Evolutionary conservation across 2,888 invertebrate species (phyloP).

Genomic region (Diarsia mendica): DNA sequence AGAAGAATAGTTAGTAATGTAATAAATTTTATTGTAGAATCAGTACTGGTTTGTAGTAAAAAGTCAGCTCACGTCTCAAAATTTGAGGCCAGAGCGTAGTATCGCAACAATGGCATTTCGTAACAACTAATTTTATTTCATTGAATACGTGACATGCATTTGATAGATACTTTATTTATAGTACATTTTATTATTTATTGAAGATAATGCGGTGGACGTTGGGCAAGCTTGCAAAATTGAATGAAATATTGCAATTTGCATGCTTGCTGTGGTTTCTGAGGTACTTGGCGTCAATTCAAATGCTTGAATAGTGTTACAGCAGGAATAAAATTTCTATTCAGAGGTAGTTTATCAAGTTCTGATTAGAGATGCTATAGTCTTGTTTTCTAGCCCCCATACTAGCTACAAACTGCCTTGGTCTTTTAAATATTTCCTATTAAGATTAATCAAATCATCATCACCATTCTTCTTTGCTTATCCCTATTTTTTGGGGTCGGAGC

Average conservation of each 20-base stretch:
- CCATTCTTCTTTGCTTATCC: background rate
- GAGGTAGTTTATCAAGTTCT: constrained; percentile 14
- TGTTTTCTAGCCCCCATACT: background rate
- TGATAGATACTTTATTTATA: constrained; percentile 62
- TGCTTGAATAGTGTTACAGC: constrained; percentile 33
- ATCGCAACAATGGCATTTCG: constrained; percentile 75
- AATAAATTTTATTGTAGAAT: constrained; percentile 38
- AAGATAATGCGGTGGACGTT: constrained; percentile 52
- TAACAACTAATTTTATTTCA: constrained; percentile 76
- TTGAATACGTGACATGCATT: constrained; percentile 74
- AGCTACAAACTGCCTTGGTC: background rate
- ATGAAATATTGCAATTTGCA: constrained; percentile 51
- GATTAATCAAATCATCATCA: background rate
- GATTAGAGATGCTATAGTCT: background rate
- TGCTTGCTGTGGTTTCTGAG: constrained; percentile 34
- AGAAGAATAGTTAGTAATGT: constrained; percentile 25
- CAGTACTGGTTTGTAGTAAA: constrained; percentile 45
- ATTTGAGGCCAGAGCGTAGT: constrained; percentile 74
- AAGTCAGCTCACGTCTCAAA: constrained; percentile 73
- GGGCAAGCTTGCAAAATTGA: constrained; percentile 58
- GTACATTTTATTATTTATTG: constrained; percentile 56
- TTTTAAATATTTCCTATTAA: background rate
- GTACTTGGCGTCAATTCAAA: constrained; percentile 28
- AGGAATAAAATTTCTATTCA: constrained; percentile 34
- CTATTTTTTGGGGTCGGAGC: background rate